Evolutionary conservation across 2,113 vertebrate genomes (phyloP).

Genomic region (Mungos mungo): DNA sequence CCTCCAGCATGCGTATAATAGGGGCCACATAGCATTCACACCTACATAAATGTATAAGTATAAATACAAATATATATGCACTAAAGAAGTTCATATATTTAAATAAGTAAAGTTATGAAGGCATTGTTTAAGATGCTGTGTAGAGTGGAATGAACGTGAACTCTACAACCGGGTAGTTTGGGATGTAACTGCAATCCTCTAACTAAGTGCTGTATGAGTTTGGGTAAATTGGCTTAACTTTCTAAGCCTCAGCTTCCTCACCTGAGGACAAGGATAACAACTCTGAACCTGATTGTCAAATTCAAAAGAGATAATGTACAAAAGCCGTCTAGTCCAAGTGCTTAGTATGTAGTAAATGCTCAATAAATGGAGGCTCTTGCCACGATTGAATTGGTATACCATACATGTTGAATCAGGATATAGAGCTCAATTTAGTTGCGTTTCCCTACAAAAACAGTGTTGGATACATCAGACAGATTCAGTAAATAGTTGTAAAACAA

Average conservation of each 20-base stretch:
- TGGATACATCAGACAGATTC: neutral
- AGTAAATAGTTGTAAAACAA: neutral
- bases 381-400: neutral
- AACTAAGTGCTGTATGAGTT: neutral
- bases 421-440: neutral
- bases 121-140: neutral
- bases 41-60: neutral
- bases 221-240: neutral
- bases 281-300: neutral
- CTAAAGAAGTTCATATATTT: neutral
- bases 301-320: neutral
- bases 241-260: neutral
- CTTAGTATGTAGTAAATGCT: neutral
- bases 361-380: neutral
- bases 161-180: neutral
- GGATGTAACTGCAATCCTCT: neutral
- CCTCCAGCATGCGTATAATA: neutral
- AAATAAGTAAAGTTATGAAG: neutral
- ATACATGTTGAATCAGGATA: neutral
- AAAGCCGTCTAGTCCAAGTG: neutral
- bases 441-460: neutral
- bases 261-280: neutral
- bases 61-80: neutral
- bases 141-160: neutral
- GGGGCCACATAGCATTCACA: neutral